These are phyloP conservation scores for Pterobdella sp. DNA, from an alignment of 2,888 invertebrate species.

Conservation along the genomic window DNA sequence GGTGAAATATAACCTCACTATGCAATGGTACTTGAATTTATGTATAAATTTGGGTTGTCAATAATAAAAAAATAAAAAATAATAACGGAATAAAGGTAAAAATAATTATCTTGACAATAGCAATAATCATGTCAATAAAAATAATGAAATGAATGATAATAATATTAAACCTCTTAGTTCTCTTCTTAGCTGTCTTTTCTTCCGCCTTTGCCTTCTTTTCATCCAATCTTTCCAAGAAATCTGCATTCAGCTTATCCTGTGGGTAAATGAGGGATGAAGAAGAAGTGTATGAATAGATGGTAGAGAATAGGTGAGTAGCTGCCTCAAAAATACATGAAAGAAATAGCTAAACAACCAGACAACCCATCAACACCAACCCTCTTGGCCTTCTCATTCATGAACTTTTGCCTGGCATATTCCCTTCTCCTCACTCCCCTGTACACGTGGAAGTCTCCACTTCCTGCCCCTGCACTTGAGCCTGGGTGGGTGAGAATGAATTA, in stretches of 20 bases:
- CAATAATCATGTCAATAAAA: neutral
- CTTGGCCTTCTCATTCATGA: conserved; percentile 77
- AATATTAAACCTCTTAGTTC: conserved; percentile 60
- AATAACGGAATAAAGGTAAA: too few relatives aligned
- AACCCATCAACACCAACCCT: conserved; percentile 56
- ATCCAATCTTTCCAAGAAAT: conserved; percentile 71
- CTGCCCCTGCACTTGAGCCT: conserved; percentile 96
- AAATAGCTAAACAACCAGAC: neutral
- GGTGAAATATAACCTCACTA: too few relatives aligned
- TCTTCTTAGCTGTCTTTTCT: conserved; percentile 77
- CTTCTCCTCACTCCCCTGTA: conserved; percentile 87
- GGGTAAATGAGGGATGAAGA: neutral
- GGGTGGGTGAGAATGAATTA: conserved; percentile 18
- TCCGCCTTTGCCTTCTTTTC: conserved; percentile 66
- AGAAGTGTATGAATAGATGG: neutral
- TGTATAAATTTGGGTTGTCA: too few relatives aligned
- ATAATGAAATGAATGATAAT: neutral
- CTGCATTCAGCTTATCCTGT: conserved; percentile 73
- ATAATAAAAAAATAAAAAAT: too few relatives aligned
- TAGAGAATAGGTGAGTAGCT: neutral
- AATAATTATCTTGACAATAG: too few relatives aligned
- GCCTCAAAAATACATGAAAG: neutral
- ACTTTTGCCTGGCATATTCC: conserved; percentile 90
- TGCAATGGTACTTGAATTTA: too few relatives aligned
- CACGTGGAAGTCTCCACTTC: conserved; percentile 97